Conservation (phyloP, 37 sponge, comb jelly and placozoan genomes). For the Diacarnus erythraeanus region DNA sequence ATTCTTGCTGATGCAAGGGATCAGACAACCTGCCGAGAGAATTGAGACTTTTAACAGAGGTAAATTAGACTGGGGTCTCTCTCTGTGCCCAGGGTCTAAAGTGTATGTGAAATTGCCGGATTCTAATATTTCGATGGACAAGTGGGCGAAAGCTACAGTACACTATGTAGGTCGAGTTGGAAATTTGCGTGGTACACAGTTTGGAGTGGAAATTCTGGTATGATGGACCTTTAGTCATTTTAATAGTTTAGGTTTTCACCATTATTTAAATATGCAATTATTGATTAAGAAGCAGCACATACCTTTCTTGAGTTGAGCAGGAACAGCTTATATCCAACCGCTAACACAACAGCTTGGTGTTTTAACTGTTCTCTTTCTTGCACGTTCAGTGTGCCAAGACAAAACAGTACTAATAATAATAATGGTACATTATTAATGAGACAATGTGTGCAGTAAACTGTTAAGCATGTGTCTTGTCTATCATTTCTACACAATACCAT, state of each 20-base stretch:
- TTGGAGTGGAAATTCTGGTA: constrained; percentile 78
- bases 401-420: no score
- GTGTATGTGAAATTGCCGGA: constrained; percentile 32
- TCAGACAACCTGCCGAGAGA: constrained; percentile 9
- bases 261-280: background rate
- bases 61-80: constrained; percentile 28
- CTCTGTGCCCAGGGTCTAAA: constrained; percentile 15
- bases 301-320: no score
- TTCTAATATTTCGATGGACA: background rate
- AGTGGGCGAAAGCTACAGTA: constrained; percentile 15
- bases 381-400: no score
- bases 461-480: no score
- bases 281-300: no score
- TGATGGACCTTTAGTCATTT: no score
- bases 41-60: constrained; percentile 1
- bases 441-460: no score
- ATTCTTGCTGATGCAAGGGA: constrained; percentile 25
- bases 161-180: constrained; percentile 30
- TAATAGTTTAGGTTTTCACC: constrained; percentile 31
- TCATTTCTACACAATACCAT: no score
- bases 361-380: no score
- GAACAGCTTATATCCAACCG: no score
- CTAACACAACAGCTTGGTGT: no score
- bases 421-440: no score
- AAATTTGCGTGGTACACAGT: constrained; percentile 27